These are phyloP conservation scores for Bombyx mandarina DNA, from an alignment of 1,140 invertebrate genomes.

Conservation along the genomic window DNA sequence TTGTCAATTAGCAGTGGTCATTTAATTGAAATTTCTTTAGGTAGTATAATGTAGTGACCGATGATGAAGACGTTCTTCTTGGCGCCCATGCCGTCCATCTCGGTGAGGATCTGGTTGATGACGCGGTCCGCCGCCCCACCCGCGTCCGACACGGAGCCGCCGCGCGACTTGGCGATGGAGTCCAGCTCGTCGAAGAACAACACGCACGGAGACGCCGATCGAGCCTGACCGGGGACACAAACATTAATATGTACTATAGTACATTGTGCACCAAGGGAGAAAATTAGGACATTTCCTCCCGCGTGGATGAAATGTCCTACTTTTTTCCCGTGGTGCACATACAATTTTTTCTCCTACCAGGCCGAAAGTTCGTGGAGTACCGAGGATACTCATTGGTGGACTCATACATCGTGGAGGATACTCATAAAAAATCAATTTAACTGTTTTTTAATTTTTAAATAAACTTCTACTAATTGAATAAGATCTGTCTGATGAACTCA, in stretches of 20 bases:
- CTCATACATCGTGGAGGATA: no score
- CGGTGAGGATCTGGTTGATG: slow-evolving; percentile 99
- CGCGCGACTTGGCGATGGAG: slow-evolving; percentile 98
- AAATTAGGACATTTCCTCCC: no score
- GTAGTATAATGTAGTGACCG: slow-evolving; percentile 69
- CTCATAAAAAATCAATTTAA: no score
- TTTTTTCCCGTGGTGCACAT: no score
- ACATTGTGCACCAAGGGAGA: no score
- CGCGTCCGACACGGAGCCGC: slow-evolving; percentile 96
- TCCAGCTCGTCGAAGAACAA: slow-evolving; percentile 99
- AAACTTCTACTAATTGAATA: no score
- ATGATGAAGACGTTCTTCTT: slow-evolving; percentile 99
- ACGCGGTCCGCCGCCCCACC: slow-evolving; percentile 99
- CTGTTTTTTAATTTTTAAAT: no score
- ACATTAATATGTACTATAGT: neutral
- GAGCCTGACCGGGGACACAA: slow-evolving; percentile 74
- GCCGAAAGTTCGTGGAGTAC: no score
- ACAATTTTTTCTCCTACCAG: no score
- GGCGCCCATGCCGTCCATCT: slow-evolving; percentile 99
- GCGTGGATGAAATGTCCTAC: no score
- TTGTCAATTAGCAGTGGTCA: neutral
- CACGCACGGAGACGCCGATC: slow-evolving; percentile 99
- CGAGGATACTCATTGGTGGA: no score
- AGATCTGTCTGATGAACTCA: no score
- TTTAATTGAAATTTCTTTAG: neutral